Base-by-base conservation (phyloP, 2,888 invertebrate species). In the Phengaris alcon region DNA sequence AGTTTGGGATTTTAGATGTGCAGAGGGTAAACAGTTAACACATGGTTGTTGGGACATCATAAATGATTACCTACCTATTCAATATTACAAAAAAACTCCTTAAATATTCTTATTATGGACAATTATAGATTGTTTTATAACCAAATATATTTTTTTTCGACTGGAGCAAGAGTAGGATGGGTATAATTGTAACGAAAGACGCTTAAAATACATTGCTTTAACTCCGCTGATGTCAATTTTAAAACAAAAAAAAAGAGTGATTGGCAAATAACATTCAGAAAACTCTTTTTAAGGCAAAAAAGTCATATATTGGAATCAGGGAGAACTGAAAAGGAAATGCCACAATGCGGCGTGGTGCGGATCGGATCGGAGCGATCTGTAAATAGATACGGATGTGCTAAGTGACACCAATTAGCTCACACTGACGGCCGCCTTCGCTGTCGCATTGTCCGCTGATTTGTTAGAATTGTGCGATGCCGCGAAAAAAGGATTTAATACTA, bases 381-480 rank as follows among this genome's bases (percentile, higher is more conserved):
- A 78, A 78, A 77, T 76, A 80, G 78, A 77, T 77, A 75, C 75
- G 79, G 79, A 78, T 82, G 77, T 82, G 84, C 85, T 85, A 86
- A 86, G 84, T 84, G 85, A 83, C 82, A 82, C 85, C 86, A 86
- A 86, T 87, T 87, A 86, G 85, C 77, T 74, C 54, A 75, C 72
- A 76, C 76, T 84, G 83, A 74, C 72, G 72, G 70, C 69, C 64
- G 74, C 52, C 57, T 12, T 35, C 35, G 35, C 35, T 64, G 74
- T 68, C 59, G 48, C 46, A 74, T 59, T 68, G 59, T 59, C 22
- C 46, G 59, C 64, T 64, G 64, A 64, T 44, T 64, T 64, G 59
- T 35, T 64, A 35, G 35, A 35, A 35, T 35, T 9, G 52, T 12
- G 52, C 52, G 52, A 64, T 35, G 59, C 59, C 59, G 59, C 22